Evolutionary conservation across 2,888 invertebrate genomes (phyloP), one percentile per base, ranked within the genome.

Genomic region (Eurytoma adleriae): DNA sequence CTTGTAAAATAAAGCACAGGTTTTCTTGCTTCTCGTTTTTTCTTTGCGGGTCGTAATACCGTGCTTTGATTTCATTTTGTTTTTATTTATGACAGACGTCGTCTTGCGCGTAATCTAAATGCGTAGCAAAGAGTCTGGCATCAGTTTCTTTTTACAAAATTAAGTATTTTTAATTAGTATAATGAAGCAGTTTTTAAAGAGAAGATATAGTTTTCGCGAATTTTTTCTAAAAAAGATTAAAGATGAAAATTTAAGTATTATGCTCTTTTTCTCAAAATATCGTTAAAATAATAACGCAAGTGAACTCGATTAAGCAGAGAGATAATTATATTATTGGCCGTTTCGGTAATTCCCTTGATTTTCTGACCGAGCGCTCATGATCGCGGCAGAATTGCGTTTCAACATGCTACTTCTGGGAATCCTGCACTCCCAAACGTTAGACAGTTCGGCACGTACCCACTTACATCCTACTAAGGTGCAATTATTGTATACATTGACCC

Each of bases 401-500:
- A 18, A 12, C 57, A 57, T 57, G 57, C 57, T n/a, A 57, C 12
- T 20, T 57, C 57, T n/a, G 20, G 57, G 57, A 57, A 57, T 57
- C 20, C 18, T 57, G 20, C 57, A 14, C 18, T 7, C 57, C 57
- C 20, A 57, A 57, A 57, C 57, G 5, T 2, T 20, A n/a, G 57
- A 20, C 57, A 57, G 57, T 57, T 57, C 18, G 20, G 57, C 57
- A 57, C 57, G 57, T 57, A 57, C n/a, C 57, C 57, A 57, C 57
- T 57, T 57, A 18, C 57, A 20, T 57, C 18, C 57, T 20, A 20
- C 20, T 57, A 57, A 57, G 57, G 57, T 57, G 57, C 57, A 57
- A 57, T 57, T 57, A 57, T 57, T 57, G n/a, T n/a, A 57, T 57
- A n/a, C 57, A 57, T 57, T 12, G 57, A 57, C 57, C 57, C 5